phyloP scores from a whole-genome alignment of 2,797 vertebrate species.

The Melanotaenia nigrans region DNA sequence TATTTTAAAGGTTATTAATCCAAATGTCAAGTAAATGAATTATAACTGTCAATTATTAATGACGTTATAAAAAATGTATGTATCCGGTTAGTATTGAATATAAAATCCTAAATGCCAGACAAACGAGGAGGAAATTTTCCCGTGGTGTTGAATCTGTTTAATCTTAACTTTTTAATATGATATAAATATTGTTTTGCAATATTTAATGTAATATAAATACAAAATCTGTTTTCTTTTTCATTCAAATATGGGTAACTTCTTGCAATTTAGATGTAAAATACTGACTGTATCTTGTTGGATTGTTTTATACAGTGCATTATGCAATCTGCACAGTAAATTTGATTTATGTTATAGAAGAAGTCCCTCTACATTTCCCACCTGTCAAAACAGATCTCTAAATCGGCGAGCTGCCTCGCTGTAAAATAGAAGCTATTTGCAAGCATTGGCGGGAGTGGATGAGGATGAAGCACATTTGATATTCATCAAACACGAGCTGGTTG shows the following conservation, averaged over 20 bases:
- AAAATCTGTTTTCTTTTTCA: background rate
- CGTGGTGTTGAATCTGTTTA: background rate
- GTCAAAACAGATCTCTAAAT: conserved; percentile 29
- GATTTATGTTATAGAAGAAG: conserved; percentile 19
- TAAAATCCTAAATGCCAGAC: background rate
- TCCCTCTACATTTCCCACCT: conserved; percentile 21
- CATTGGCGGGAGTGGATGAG: conserved; percentile 7
- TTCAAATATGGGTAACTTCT: background rate
- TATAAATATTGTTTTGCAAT: background rate
- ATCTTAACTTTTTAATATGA: background rate
- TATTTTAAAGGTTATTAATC: conserved; percentile 37
- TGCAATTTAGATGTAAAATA: conserved; percentile 12
- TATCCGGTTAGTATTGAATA: background rate
- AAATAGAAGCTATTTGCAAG: conserved; percentile 37
- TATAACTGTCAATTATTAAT: conserved; percentile 36
- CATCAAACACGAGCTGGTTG: conserved; percentile 45
- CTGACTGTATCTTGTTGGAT: conserved; percentile 9
- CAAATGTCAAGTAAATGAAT: conserved; percentile 28
- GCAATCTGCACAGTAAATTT: conserved; percentile 7
- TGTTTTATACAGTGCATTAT: background rate
- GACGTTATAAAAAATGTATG: conserved; percentile 21
- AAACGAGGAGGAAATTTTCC: background rate
- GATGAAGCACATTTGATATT: conserved; percentile 28
- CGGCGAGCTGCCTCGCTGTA: background rate
- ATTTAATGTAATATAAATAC: too few species aligned